Percentiles rank a stretch among this genome's conserved stretches.
Evolutionary conservation across 2,888 invertebrate species (phyloP).

Genomic region (Callyntrura guangdongensis): DNA sequence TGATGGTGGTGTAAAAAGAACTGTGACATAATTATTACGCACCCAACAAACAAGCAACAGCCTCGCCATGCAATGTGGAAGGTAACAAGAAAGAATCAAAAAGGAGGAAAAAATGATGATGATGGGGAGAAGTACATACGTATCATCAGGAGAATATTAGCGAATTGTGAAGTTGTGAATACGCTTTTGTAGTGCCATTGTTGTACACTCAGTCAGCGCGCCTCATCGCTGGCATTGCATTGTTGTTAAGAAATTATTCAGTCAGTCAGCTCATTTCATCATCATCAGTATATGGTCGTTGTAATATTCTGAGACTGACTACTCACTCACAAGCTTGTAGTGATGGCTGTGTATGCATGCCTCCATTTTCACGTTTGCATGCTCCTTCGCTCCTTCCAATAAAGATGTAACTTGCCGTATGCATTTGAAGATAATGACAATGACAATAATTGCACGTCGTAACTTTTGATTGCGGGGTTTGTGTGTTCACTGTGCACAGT

Average conservation of each 20-base stretch:
- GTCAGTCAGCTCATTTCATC: constrained; percentile 64
- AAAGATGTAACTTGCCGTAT: constrained; percentile 58
- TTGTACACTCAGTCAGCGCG: constrained; percentile 68
- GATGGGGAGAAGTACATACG: constrained; percentile 53
- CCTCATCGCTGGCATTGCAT: constrained; percentile 47
- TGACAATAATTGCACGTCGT: constrained; percentile 79
- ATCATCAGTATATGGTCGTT: background rate
- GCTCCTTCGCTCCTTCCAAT: background rate
- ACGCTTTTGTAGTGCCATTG: constrained; percentile 66
- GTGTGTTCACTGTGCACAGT: constrained; percentile 42
- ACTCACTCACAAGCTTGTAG: background rate
- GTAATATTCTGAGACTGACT: constrained; percentile 13
- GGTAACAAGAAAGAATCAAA: constrained; percentile 32
- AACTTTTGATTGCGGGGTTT: constrained; percentile 67
- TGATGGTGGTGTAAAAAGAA: constrained; percentile 59
- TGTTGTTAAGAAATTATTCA: constrained; percentile 62
- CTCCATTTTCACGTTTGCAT: constrained; percentile 5
- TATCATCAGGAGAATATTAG: constrained; percentile 63
- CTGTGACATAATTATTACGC: constrained; percentile 78
- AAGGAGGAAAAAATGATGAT: constrained; percentile 39
- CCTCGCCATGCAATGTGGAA: constrained; percentile 21
- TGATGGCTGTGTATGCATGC: background rate
- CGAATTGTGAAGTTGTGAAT: constrained; percentile 70
- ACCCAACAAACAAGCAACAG: constrained; percentile 64
- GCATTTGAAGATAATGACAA: constrained; percentile 45